These are phyloP conservation scores for Tortrix viridana DNA, from an alignment of 2,888 invertebrate genomes.

Conservation along the genomic window DNA sequence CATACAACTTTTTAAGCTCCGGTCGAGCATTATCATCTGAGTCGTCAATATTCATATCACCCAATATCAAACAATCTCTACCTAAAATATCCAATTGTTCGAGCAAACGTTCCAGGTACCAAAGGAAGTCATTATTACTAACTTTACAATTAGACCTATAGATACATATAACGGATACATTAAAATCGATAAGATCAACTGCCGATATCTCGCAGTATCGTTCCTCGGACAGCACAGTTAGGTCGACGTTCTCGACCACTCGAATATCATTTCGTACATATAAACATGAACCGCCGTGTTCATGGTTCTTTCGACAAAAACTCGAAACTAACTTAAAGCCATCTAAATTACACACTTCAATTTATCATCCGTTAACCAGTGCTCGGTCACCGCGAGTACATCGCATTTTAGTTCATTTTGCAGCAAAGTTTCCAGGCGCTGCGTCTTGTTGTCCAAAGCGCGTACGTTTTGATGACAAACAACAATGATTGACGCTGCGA, in stretches of 20 bases:
- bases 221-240: not conserved
- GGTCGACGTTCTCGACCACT: not conserved
- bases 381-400: not conserved
- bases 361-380: constrained; percentile 4
- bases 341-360: constrained; percentile 6
- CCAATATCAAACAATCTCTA: constrained; percentile 11
- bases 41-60: constrained; percentile 8
- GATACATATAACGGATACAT: not conserved
- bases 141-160: constrained; percentile 11
- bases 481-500: no score
- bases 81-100: constrained; percentile 3
- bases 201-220: constrained; percentile 11
- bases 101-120: constrained; percentile 11
- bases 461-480: constrained; percentile 14
- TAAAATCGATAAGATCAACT: not conserved
- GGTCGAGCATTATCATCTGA: no score
- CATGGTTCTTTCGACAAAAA: not conserved
- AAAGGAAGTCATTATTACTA: not conserved
- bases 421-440: not conserved
- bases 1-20: constrained; percentile 1
- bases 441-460: constrained; percentile 10
- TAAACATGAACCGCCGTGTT: constrained; percentile 8
- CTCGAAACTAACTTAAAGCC: not conserved
- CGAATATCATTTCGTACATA: not conserved
- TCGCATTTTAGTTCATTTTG: constrained; percentile 13